Conservation (phyloP, 1,140 invertebrate genomes). For the Mylabris phalerata region DNA sequence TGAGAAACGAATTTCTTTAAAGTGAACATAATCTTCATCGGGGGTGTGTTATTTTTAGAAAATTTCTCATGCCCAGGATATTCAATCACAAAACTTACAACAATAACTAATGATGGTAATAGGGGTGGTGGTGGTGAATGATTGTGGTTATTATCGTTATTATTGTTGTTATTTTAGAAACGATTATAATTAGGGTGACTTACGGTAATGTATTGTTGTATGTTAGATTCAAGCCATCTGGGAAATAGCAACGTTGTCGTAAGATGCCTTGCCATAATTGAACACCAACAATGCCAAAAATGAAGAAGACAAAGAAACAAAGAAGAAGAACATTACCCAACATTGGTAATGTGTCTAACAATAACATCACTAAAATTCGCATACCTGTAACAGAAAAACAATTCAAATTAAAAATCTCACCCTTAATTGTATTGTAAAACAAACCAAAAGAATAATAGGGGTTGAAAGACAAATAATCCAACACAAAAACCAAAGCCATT, state of each 20-base stretch:
- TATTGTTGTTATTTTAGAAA: neutral
- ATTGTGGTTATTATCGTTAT: too few species aligned
- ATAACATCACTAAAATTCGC: conserved; percentile 95
- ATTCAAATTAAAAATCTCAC: neutral
- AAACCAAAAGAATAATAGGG: too few species aligned
- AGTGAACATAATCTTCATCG: too few species aligned
- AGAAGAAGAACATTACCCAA: conserved; percentile 95
- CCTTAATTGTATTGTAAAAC: too few species aligned
- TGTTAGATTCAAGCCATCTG: conserved; percentile 33
- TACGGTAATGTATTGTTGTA: conserved; percentile 4
- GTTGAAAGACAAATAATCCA: too few species aligned
- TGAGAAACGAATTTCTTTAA: too few species aligned
- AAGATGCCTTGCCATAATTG: conserved; percentile 98
- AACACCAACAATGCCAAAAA: conserved; percentile 99
- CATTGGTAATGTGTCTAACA: conserved; percentile 99
- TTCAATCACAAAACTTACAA: too few species aligned
- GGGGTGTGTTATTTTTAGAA: too few species aligned
- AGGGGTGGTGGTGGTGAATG: too few species aligned
- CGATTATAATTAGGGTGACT: neutral
- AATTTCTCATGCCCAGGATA: too few species aligned
- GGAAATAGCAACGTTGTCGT: conserved; percentile 86
- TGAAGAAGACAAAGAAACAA: conserved; percentile 99
- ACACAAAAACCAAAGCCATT: too few species aligned
- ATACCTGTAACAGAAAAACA: conserved; percentile 66
- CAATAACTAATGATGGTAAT: too few species aligned